phyloP scores from a whole-genome alignment of 2,888 invertebrate genomes.

The Dasypolia templi region DNA sequence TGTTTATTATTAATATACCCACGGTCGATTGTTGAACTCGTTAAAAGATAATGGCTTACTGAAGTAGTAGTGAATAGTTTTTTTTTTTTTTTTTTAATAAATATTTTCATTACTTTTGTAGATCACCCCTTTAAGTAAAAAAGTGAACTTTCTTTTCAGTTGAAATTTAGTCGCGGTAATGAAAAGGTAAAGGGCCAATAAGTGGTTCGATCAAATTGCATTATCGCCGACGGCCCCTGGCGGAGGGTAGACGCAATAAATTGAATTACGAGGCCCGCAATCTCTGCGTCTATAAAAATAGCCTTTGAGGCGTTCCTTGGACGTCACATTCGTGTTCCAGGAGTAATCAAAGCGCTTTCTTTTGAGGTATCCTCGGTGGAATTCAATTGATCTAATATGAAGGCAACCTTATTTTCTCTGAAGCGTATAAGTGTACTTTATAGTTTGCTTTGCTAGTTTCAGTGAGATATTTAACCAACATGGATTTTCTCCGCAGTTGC shows the following conservation, averaged over 20 bases:
- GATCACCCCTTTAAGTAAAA: conserved; percentile 63
- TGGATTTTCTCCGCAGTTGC: background rate
- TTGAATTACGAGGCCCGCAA: conserved; percentile 85
- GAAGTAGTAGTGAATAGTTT: too few species aligned
- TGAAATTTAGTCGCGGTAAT: conserved; percentile 81
- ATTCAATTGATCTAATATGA: conserved; percentile 55
- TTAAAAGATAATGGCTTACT: too few species aligned
- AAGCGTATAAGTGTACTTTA: background rate
- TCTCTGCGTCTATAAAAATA: conserved; percentile 82
- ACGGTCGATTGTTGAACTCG: background rate
- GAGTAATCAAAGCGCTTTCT: conserved; percentile 76
- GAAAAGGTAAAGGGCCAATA: conserved; percentile 87
- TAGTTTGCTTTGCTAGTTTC: background rate
- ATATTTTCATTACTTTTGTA: too few species aligned
- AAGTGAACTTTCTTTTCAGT: conserved; percentile 68
- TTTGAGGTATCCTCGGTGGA: conserved; percentile 59
- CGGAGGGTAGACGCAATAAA: conserved; percentile 83
- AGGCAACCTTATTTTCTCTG: conserved; percentile 16
- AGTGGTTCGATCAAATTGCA: conserved; percentile 88
- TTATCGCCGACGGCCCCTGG: conserved; percentile 82
- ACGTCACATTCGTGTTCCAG: conserved; percentile 61
- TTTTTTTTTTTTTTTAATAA: too few species aligned
- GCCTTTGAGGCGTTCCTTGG: conserved; percentile 74
- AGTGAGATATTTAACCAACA: background rate
- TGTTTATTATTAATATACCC: background rate